Base-by-base conservation (phyloP, 1,140 invertebrate genomes). In the Trichonephila clavipes region DNA sequence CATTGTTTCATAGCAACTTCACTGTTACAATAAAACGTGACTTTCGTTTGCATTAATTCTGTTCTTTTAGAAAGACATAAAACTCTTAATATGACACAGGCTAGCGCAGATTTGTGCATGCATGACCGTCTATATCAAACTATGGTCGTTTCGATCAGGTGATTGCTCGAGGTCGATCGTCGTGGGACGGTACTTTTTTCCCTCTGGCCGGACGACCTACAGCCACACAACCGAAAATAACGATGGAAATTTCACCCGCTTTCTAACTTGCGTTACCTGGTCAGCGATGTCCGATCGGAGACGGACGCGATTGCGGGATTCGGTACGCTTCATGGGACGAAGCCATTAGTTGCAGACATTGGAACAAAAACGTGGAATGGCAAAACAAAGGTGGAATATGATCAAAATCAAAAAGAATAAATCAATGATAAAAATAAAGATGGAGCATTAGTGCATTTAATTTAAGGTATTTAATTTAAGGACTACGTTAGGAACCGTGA, bases 201-300 rank as follows among this genome's bases (percentile, higher is more conserved):
- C 24, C 10, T 19, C 66, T 28, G n/a, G n/a, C 66, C 24, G 66
- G 66, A 69, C 66, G n/a, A 69, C 28, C 72, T 28, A 77, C 28
- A 34, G 72, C 72, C 72, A 77, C 28, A 77, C 24, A 77, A 16
- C 72, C 72, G 72, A 77, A 77, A 77, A 77, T 77, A 77, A 40
- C 24, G 72, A 77, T 28, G 24, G 72, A 77, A 77, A 40, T 77
- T 77, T 77, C 16, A 1, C 72, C 72, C 16, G 16, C 72, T 40
- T 40, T 40, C 34, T 2, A 40, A 40, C 34, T 77, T 77, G 24
- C 16, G 24, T 40, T 16, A 28, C 34, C 14, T 77, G 72, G 72
- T 77, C 72, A 77, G 18, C 28, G 72, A 16, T 77, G 72, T 16
- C 18, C 28, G 16, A 16, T 14, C 18, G 28, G 18, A 34, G 34